Conservation (phyloP, 2,797 vertebrate genomes). For the Semaprochilodus insignis region DNA sequence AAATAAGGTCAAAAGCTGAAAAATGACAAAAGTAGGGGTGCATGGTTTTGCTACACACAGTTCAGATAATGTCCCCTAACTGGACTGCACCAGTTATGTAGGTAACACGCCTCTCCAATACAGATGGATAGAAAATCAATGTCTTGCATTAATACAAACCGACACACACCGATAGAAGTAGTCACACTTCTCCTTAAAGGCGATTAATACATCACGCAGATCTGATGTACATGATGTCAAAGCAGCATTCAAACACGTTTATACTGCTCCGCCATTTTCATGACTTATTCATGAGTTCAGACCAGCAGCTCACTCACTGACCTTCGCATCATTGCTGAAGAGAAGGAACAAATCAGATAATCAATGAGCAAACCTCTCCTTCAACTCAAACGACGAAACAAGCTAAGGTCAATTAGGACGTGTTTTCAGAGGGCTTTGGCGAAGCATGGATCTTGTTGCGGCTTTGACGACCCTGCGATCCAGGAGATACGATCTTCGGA, state of each 20-base stretch:
- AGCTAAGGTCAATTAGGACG: background rate
- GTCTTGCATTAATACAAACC: background rate
- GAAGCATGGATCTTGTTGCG: background rate
- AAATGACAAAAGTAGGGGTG: too few species aligned
- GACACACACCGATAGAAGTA: background rate
- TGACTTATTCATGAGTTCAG: background rate
- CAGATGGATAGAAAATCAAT: constrained; percentile 4
- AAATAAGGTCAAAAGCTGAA: too few species aligned
- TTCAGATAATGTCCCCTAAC: background rate
- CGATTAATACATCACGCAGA: background rate
- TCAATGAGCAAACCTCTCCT: background rate
- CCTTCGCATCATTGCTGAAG: background rate
- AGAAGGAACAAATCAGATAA: background rate
- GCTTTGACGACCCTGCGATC: constrained; percentile 11
- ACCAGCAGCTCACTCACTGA: background rate
- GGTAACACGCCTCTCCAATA: background rate
- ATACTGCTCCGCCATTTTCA: background rate
- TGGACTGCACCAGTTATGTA: background rate
- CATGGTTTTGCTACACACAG: background rate
- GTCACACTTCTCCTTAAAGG: background rate
- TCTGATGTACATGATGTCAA: background rate
- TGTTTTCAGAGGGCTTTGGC: background rate
- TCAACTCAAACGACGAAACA: background rate
- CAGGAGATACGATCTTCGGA: background rate
- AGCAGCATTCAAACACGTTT: background rate